Conservation (phyloP, 2,113 vertebrate species). For the Sardina pilchardus region DNA sequence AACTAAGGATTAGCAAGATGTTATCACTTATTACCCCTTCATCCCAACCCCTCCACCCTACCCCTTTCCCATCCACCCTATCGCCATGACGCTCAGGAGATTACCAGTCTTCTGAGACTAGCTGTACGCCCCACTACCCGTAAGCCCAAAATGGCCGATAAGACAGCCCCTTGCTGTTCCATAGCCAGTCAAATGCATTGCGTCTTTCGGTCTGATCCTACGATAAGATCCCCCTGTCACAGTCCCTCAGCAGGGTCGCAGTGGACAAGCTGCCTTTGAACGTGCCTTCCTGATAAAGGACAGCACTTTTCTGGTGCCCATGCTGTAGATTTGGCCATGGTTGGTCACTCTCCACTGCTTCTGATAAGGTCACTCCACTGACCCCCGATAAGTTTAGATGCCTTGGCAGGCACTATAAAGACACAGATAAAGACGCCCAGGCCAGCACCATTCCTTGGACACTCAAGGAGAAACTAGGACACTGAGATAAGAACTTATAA, state of each 20-base stretch:
- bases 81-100: not conserved
- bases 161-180: not conserved
- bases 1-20: not conserved
- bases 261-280: not conserved
- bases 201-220: not conserved
- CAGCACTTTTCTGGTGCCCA: not conserved
- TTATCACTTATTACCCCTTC: not conserved
- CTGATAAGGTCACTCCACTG: not conserved
- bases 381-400: not conserved
- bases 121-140: not conserved
- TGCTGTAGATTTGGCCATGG: not conserved
- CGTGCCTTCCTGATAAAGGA: not conserved
- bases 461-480: not conserved
- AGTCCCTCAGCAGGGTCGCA: not conserved
- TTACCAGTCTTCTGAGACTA: not conserved
- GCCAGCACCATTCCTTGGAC: not conserved
- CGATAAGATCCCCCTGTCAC: not conserved
- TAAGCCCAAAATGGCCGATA: not conserved
- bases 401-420: not conserved
- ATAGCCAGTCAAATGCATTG: not conserved
- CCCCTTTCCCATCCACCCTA: not conserved
- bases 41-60: not conserved
- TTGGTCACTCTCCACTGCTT: not conserved
- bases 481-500: not conserved
- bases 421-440: not conserved